Conservation (phyloP, 2,888 invertebrate genomes). For the Atrina japonica region DNA sequence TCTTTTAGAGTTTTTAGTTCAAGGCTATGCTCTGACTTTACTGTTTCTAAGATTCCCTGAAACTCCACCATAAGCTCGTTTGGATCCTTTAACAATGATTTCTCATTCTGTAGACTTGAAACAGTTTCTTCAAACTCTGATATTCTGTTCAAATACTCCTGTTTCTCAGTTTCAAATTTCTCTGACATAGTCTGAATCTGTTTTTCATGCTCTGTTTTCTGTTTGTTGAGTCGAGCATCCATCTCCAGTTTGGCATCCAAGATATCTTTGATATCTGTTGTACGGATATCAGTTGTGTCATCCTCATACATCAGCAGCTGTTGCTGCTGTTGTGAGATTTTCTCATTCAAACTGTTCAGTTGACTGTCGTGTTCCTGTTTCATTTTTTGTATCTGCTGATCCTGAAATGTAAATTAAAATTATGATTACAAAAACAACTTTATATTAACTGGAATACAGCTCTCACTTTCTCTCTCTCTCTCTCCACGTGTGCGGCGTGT, state of each 20-base stretch:
- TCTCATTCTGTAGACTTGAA: conserved; percentile 22
- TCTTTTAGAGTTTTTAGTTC: conserved; percentile 18
- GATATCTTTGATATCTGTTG: neutral
- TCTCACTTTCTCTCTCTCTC: no score
- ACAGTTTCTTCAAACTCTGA: conserved; percentile 2
- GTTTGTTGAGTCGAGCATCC: neutral
- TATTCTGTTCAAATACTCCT: conserved; percentile 1
- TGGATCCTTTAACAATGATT: conserved; percentile 19
- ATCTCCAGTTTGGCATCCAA: neutral
- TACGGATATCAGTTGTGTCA: neutral
- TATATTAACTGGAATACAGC: no score
- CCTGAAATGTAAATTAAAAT: no score
- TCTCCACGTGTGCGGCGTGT: no score
- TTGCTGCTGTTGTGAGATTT: neutral
- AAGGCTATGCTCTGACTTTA: conserved; percentile 18
- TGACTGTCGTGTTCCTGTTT: conserved; percentile 2
- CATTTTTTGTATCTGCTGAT: neutral
- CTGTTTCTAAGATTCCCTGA: conserved; percentile 18
- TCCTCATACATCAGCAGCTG: neutral
- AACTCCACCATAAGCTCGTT: conserved; percentile 12
- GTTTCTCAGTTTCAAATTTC: conserved; percentile 13
- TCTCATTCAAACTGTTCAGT: neutral
- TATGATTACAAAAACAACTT: no score
- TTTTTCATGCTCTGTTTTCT: conserved; percentile 17
- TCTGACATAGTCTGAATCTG: conserved; percentile 21